Evolutionary conservation across 2,797 vertebrate genomes (phyloP).

Genomic region (Halcyon smyrnensis): DNA sequence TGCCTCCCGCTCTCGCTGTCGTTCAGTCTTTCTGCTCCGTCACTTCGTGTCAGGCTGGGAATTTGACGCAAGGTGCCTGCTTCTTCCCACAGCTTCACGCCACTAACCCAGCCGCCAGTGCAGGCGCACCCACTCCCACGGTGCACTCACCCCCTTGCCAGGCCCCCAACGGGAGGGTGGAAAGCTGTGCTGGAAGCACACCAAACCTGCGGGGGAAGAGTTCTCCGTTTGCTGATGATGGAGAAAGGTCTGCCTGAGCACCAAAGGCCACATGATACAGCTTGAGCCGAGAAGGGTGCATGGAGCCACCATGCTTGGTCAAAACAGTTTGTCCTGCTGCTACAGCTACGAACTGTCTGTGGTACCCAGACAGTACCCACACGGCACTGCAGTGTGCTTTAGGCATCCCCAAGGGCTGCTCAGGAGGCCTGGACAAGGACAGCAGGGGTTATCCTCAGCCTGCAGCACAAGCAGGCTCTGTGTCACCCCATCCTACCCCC

Average conservation of each 20-base stretch:
- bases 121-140: fast-evolving
- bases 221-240: neutral
- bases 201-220: no score
- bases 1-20: neutral
- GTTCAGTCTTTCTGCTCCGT: slow-evolving; percentile 43
- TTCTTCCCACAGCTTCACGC: neutral
- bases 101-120: fast-evolving
- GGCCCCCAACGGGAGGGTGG: fast-evolving
- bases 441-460: neutral
- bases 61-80: neutral
- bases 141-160: neutral
- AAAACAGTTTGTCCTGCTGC: neutral
- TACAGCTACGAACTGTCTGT: neutral
- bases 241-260: neutral
- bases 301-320: fast-evolving
- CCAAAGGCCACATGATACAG: neutral
- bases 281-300: neutral
- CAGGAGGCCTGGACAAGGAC: neutral
- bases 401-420: neutral
- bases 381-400: neutral
- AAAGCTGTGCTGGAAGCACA: neutral
- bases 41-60: neutral
- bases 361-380: neutral
- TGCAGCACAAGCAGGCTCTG: neutral
- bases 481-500: neutral